Conservation (phyloP, 2,113 vertebrate genomes). For the Campylorhamphus procurvoides region DNA sequence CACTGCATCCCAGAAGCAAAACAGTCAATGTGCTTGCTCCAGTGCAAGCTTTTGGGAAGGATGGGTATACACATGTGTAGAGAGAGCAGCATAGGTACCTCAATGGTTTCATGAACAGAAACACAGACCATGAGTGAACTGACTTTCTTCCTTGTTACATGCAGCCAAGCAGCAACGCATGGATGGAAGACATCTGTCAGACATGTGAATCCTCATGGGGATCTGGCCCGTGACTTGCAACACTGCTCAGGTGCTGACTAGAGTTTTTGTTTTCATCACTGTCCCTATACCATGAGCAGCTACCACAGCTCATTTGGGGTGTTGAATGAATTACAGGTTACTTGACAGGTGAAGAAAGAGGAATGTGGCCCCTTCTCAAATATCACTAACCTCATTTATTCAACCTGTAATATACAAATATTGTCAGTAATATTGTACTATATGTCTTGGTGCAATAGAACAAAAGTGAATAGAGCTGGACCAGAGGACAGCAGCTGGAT, state of each 20-base stretch:
- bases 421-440: background rate
- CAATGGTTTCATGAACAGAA: accelerated
- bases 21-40: background rate
- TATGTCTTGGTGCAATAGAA: background rate
- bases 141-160: background rate
- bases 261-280: background rate
- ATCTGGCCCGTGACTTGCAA: background rate
- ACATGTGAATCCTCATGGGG: background rate
- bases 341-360: background rate
- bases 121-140: background rate
- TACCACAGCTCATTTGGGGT: background rate
- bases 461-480: background rate
- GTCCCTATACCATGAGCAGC: background rate
- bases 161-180: background rate
- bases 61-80: accelerated
- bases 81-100: background rate
- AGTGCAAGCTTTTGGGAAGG: background rate
- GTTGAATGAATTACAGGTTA: background rate
- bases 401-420: background rate
- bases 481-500: background rate
- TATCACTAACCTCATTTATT: background rate
- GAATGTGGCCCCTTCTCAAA: background rate
- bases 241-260: background rate
- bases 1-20: background rate
- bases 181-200: background rate